phyloP scores from a whole-genome alignment of 2,888 invertebrate genomes.

The Tromatobia lineatoria region DNA sequence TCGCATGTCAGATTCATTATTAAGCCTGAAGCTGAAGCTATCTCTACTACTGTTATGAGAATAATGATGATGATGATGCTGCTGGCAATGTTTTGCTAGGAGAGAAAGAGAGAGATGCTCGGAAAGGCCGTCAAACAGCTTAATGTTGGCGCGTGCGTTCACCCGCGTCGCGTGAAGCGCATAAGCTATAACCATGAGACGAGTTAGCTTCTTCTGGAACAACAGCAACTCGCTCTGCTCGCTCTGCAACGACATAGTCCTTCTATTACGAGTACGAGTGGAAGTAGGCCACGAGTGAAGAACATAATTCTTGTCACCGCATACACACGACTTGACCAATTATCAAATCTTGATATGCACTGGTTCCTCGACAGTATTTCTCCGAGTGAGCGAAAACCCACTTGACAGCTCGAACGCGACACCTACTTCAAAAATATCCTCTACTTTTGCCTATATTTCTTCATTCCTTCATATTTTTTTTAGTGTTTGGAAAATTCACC shows the following conservation, averaged over 20 bases:
- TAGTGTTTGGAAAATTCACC: too few species aligned
- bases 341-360: conserved; percentile 74
- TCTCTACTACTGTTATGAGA: conserved; percentile 6
- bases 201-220: conserved; percentile 56
- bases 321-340: conserved; percentile 58
- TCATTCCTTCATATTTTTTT: not conserved
- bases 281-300: conserved; percentile 77
- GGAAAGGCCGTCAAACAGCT: conserved; percentile 53
- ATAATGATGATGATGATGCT: conserved; percentile 20
- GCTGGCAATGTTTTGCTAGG: not conserved
- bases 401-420: conserved; percentile 71
- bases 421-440: not conserved
- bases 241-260: conserved; percentile 4
- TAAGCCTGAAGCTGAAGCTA: conserved; percentile 7
- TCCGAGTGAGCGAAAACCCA: conserved; percentile 65
- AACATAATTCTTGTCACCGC: conserved; percentile 70
- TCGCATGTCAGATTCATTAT: conserved; percentile 14
- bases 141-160: conserved; percentile 62
- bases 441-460: not conserved
- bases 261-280: conserved; percentile 51
- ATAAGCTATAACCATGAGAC: conserved; percentile 42
- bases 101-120: not conserved
- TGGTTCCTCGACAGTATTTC: conserved; percentile 71
- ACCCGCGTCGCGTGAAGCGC: conserved; percentile 47
- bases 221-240: conserved; percentile 25